Base-by-base conservation (phyloP, 2,797 vertebrate species). In the Tragopan temminckii region DNA sequence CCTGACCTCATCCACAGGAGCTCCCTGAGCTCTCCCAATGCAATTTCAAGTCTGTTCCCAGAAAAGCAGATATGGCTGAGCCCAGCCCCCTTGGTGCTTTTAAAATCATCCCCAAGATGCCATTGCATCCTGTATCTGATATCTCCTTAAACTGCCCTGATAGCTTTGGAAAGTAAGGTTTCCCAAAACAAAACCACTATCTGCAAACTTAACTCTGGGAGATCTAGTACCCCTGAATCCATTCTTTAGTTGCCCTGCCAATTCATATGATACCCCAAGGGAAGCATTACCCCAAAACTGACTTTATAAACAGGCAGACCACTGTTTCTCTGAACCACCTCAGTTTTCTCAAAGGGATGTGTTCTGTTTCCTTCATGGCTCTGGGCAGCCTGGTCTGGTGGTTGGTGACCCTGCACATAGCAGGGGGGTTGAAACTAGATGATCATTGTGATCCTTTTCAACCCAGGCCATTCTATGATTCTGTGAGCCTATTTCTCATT, bases 231-330 rank as follows among this genome's bases (percentile, higher is more conserved):
- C 11, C 9, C 20, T 52, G 20, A 85, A 71, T 64, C 61, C n/a
- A 67, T 40, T 18, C 29, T 42, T 0, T 63, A 46, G 14, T 70
- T 81, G 19, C 14, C 12, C 1, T 0, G 0, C 8, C 27, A 21
- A 29, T 79, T 71, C n/a, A 17, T 24, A n/a, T 79, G 10, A 7
- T 53, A 42, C 1, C 13, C 23, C n/a, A 46, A 12, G 8, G 38
- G n/a, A 81, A 81, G 75, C 18, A 4, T 0, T 29, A 58, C 36
- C 18, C n/a, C 8, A 13, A 24, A 11, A 72, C 36, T 78, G 5
- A 0, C 7, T 67, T 68, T 27, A 19, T n/a, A 66, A 11, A 24
- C 12, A 18, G 63, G 36, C 66, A 85, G 78, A 33, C 14, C 79
- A 3, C 27, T 18, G 4, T 67, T 85, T 35, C 38, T 63, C 35